Conservation (phyloP, 1,140 invertebrate genomes). For the Maniola jurtina region DNA sequence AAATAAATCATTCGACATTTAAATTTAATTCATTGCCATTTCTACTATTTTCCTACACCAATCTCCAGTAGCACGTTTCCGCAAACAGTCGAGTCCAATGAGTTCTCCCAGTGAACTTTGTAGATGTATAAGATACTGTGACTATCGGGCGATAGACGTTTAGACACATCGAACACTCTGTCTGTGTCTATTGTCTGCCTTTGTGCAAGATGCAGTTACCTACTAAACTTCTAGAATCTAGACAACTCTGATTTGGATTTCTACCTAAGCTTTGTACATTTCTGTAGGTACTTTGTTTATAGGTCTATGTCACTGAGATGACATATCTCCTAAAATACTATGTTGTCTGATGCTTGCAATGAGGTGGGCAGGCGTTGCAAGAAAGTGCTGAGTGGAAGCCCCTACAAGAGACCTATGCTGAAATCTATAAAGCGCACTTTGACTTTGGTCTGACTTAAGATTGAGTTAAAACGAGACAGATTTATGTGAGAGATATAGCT, state of each 20-base stretch:
- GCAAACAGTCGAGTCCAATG: slow-evolving; percentile 17
- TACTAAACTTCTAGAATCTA: slow-evolving; percentile 12
- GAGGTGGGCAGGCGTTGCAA: too few species aligned
- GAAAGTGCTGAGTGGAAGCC: too few species aligned
- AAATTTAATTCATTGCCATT: background rate
- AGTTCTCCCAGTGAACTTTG: slow-evolving; percentile 6
- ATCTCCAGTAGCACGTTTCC: slow-evolving; percentile 1
- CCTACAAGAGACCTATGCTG: too few species aligned
- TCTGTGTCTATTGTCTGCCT: slow-evolving; percentile 13
- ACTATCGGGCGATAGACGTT: slow-evolving; percentile 9
- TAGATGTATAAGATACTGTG: slow-evolving; percentile 12
- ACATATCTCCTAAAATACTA: too few species aligned
- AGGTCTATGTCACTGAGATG: background rate
- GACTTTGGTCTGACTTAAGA: too few species aligned
- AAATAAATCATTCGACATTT: background rate
- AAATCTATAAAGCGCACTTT: too few species aligned
- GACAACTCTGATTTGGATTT: background rate
- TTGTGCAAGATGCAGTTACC: background rate
- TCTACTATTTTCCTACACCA: background rate
- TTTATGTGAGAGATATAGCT: too few species aligned
- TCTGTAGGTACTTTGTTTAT: slow-evolving; percentile 1
- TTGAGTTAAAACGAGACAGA: too few species aligned
- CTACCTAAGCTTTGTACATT: background rate
- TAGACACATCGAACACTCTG: slow-evolving; percentile 13
- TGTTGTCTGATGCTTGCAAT: too few species aligned